Base-by-base conservation (phyloP, 1,140 invertebrate genomes). In the Stenopsyche tienmushanensis region DNA sequence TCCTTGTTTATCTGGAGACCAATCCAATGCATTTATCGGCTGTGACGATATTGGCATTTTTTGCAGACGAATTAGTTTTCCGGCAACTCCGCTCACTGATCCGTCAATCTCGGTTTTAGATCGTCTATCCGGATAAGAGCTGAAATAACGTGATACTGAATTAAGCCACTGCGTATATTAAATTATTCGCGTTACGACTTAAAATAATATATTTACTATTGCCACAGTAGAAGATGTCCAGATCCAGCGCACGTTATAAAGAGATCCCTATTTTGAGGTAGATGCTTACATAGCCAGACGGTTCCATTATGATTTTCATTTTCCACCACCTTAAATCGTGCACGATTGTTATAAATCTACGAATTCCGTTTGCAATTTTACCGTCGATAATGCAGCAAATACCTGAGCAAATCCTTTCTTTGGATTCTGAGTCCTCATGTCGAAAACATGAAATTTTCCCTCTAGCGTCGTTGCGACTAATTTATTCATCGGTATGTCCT, bases 401-500 rank as follows among this genome's bases (percentile, higher is more conserved):
- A 80, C 79, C 74, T 81, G 86, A 10, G 92, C 85, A 82, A 94
- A 97, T 15, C 95, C 95, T 78, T 93, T 94, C 64, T 86, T 87
- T 0, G 88, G 86, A 80, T 97, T 92, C 71, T 93, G 89, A 3
- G 92, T 95, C 71, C 90, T 85, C 65, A 96, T 83, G 77, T 98
- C 94, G 76, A 89, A 97, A 0, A 96, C 84, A 76, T 92, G 89
- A 70, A 97, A 89, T 71, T 94, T 96, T 0, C 92, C 91, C 77
- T 98, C 94, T n/a, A 98, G 78, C 0, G 94, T 95, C 3, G 94
- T 95, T 0, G 88, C 93, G 1, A 94, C 88, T 53, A 98, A 75
- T 81, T 98, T 98, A 74, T 98, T 98, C 93, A 97, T 97, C 63
- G 85, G 81, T 71, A 97, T 97, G 74, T 97, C 94, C 74, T 91